These are phyloP conservation scores for Lacerta agilis DNA, from an alignment of 2,797 vertebrate species.

Conservation along the genomic window DNA sequence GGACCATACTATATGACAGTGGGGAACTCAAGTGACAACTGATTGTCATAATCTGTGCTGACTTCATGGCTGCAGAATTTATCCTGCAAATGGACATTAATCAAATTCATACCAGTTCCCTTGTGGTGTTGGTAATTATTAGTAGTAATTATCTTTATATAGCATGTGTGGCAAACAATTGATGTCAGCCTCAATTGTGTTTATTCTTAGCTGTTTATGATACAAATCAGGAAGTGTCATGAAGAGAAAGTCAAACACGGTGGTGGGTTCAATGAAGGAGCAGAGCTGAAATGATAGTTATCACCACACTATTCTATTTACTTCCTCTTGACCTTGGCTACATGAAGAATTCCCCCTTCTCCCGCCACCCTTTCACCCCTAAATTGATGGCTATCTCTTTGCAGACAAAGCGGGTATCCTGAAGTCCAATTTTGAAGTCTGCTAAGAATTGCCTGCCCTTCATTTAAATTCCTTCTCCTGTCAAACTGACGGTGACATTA, in stretches of 20 bases:
- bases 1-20: neutral
- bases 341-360: neutral
- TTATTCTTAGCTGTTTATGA: neutral
- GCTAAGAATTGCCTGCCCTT: conserved; percentile 70
- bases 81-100: neutral
- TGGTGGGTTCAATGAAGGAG: conserved; percentile 3
- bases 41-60: neutral
- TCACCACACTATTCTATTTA: neutral
- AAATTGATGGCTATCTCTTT: neutral
- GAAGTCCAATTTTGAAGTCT: conserved; percentile 12
- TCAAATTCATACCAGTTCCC: neutral
- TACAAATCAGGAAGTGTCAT: conserved; percentile 3
- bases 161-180: neutral
- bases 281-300: neutral
- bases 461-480: conserved; percentile 76
- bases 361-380: conserved; percentile 10
- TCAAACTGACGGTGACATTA: conserved; percentile 83
- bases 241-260: neutral
- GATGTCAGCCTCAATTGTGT: neutral
- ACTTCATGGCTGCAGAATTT: neutral
- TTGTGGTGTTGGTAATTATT: too few species aligned
- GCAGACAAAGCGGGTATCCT: conserved; percentile 39
- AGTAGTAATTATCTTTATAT: too few species aligned
- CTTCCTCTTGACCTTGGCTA: neutral
- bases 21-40: neutral